A percentile compares a stretch with the other conserved stretches of the same genome.
phyloP scores from a whole-genome alignment of 1,140 invertebrate species.

The Psilanteris sp. region DNA sequence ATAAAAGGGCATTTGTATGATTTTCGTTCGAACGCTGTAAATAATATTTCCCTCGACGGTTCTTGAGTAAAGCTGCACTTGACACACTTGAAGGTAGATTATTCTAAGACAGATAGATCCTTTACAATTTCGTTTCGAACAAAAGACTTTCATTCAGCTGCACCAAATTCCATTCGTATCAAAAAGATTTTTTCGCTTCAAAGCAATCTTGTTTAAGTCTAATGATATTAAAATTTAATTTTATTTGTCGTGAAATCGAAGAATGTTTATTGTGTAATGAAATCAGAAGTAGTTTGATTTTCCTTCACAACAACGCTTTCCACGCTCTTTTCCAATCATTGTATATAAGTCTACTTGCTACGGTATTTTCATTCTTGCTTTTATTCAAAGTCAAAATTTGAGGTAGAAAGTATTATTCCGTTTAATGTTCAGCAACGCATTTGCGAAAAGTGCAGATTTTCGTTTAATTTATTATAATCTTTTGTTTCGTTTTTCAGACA shows the following conservation, averaged over 20 bases:
- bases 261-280: neutral
- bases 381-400: slow-evolving; percentile 4
- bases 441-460: no score
- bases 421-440: no score
- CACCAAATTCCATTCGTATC: slow-evolving; percentile 15
- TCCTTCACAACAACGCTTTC: no score
- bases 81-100: slow-evolving; percentile 21
- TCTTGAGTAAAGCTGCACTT: slow-evolving; percentile 22
- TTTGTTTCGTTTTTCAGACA: no score
- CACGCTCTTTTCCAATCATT: no score
- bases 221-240: slow-evolving; percentile 26
- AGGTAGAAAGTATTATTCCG: neutral
- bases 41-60: slow-evolving; percentile 21
- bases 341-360: no score
- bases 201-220: neutral
- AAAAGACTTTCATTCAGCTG: slow-evolving; percentile 33
- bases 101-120: slow-evolving; percentile 23
- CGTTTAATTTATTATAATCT: no score
- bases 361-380: no score
- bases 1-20: slow-evolving; percentile 2
- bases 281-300: no score
- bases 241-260: slow-evolving; percentile 3
- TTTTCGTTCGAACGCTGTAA: slow-evolving; percentile 22
- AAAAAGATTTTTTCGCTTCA: slow-evolving; percentile 22
- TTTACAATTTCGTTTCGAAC: slow-evolving; percentile 24